Evolutionary conservation across 2,113 vertebrate genomes (phyloP), one percentile per base, ranked within the genome.

Genomic region (Tupaia chinensis): DNA sequence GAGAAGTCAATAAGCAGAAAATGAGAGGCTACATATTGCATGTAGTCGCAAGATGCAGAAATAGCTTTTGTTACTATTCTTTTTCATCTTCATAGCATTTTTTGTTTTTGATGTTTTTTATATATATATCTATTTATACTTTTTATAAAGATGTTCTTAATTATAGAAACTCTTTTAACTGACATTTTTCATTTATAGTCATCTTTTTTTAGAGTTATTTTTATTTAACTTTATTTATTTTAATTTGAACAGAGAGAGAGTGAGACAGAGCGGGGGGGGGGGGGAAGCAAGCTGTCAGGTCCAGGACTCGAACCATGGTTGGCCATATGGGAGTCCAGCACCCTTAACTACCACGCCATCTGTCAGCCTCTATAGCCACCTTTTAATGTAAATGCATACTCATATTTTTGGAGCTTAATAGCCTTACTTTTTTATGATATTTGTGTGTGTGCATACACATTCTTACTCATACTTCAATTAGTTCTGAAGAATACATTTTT

Each of bases 401-500:
- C 54, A 95, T 44, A 22, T 29, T 44, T 63, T 77, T 79, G 3
- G 29, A 34, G 15, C 15, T 85, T 58, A 23, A 1, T 68, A 16
- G 53, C 60, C 6, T 72, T 83, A 54, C 34, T 14, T 73, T 15
- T 68, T 68, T 5, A 20, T 27, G 23, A 1, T 63, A 76, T 69
- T 87, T 97, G 87, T 74, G 15, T 68, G 84, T 97, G 87, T 74
- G 15, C 63, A 32, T 79, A 44, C 2, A 27, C 12, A 29, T 61
- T 73, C 25, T 88, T 78, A 87, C 1, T 25, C 5, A 44, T 7
- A 68, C 53, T 11, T 66, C 16, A 77, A 11, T 93, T 81, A 85
- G 78, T 85, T 95, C 54, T 72, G 29, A n/a, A 56, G 80, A 68
- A 94, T 78, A 86, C n/a, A 34, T 6, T 60, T 89, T 87, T 22